These are phyloP conservation scores for Hylyphantes graminicola DNA, from an alignment of 1,140 invertebrate species.

Conservation along the genomic window DNA sequence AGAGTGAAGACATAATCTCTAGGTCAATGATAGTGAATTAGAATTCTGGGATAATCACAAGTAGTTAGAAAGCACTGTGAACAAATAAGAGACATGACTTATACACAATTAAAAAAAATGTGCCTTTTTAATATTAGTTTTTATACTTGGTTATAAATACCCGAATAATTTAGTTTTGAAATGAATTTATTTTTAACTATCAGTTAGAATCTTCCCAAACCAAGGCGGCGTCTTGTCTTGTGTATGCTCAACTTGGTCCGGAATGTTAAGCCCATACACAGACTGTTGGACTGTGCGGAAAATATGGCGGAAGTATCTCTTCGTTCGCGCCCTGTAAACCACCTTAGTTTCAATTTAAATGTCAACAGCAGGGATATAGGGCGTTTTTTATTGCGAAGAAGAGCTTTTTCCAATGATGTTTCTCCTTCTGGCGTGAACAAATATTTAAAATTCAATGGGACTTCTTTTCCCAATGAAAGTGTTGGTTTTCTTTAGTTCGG, in stretches of 20 bases:
- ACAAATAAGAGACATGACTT: no score
- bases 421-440: not conserved
- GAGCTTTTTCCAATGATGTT: not conserved
- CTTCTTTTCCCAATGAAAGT: not conserved
- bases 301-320: not conserved
- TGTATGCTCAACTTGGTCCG: not conserved
- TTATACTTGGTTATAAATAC: no score
- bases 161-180: no score
- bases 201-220: not conserved
- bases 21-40: no score
- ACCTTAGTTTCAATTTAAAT: conserved; percentile 44
- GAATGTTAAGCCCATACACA: conserved; percentile 4
- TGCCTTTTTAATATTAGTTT: no score
- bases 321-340: conserved; percentile 14
- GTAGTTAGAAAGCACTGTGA: no score
- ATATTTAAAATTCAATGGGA: not conserved
- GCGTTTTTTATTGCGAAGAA: conserved; percentile 5
- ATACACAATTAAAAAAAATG: no score
- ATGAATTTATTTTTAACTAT: no score
- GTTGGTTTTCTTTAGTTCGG: not conserved
- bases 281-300: not conserved
- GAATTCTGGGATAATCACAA: no score
- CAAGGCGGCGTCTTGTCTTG: not conserved
- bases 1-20: no score
- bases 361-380: conserved; percentile 3